A percentile compares a stretch with the other conserved stretches of the same genome.
Conservation (phyloP, 1,140 invertebrate genomes). For the Vanessa atalanta region DNA sequence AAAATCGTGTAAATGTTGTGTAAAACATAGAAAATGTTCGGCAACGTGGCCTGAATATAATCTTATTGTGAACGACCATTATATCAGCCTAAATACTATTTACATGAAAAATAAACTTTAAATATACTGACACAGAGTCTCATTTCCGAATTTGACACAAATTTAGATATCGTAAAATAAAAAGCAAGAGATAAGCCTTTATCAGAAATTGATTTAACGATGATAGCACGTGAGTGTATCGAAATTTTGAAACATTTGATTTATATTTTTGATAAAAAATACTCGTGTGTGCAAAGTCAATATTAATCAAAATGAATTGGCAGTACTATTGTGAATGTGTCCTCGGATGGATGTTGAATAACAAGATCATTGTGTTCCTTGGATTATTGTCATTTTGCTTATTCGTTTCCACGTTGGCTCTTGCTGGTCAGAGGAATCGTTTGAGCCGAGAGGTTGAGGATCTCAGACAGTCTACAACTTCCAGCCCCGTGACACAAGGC, state of each 20-base stretch:
- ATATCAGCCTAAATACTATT: no score
- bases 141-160: not conserved
- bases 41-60: no score
- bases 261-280: constrained; percentile 11
- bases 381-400: constrained; percentile 62
- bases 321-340: constrained; percentile 59
- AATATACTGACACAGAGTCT: not conserved
- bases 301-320: constrained; percentile 53
- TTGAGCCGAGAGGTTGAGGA: constrained; percentile 46
- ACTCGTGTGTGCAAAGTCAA: constrained; percentile 1
- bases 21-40: no score
- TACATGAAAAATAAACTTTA: no score
- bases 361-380: constrained; percentile 70
- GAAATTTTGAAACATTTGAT: constrained; percentile 17
- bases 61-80: no score
- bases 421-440: constrained; percentile 62
- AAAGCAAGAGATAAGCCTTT: not conserved
- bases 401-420: constrained; percentile 62
- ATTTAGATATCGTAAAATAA: not conserved
- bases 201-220: constrained; percentile 14
- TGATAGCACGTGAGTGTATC: constrained; percentile 18
- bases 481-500: not conserved
- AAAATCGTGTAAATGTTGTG: no score
- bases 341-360: constrained; percentile 64
- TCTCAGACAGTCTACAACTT: constrained; percentile 33